Percentiles rank a stretch among this genome's conserved stretches.
These are phyloP conservation scores for Mastomys natalensis DNA, from an alignment of 2,113 vertebrate genomes.

Conservation along the genomic window DNA sequence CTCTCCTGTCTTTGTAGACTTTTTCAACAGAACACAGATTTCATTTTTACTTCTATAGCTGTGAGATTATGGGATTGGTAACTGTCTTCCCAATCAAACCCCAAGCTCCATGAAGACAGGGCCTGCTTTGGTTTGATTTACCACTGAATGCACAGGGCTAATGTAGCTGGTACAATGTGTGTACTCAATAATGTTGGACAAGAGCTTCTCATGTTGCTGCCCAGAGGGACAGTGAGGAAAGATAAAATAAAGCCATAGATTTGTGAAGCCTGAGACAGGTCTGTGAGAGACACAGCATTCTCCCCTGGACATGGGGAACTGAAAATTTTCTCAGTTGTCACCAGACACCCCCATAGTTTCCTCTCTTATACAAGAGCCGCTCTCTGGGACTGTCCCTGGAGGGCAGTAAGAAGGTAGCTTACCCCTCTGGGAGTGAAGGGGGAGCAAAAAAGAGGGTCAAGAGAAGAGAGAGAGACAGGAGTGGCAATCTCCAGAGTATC, in stretches of 20 bases:
- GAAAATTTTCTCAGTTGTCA: not conserved
- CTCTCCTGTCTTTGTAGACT: not conserved
- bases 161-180: not conserved
- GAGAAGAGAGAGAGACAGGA: slow-evolving; percentile 27
- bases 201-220: not conserved
- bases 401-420: slow-evolving; percentile 63
- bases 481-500: slow-evolving; percentile 63
- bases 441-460: not conserved
- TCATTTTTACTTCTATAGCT: slow-evolving; percentile 9
- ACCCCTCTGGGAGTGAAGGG: slow-evolving; percentile 49
- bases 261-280: not conserved
- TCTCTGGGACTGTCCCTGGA: slow-evolving; percentile 22
- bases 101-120: not conserved
- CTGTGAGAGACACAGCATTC: not conserved
- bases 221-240: not conserved
- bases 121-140: not conserved
- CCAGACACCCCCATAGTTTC: not conserved
- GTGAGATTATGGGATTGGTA: not conserved
- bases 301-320: not conserved
- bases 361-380: slow-evolving; percentile 32
- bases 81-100: not conserved
- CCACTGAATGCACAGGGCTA: not conserved
- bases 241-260: not conserved
- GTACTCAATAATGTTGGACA: not conserved
- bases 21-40: slow-evolving; percentile 9